Percentiles rank a stretch among this genome's conserved stretches.
Conservation (phyloP, 2,888 invertebrate species). For the Portevinia maculata region DNA sequence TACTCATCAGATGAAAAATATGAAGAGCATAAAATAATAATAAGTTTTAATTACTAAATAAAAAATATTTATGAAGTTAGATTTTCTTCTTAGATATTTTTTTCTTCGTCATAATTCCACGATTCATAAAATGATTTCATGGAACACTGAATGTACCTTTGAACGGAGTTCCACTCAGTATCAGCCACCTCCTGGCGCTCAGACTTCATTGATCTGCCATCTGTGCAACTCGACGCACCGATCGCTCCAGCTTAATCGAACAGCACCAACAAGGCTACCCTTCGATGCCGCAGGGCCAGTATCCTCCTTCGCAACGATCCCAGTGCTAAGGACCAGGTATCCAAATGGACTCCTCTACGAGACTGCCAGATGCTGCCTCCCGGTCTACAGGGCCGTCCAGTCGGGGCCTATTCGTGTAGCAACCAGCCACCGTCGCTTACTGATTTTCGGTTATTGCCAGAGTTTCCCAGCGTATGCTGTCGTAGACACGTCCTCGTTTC, state of each 20-base stretch:
- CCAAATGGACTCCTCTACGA: constrained; percentile 84
- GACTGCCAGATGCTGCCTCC: constrained; percentile 83
- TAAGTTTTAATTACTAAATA: too few species aligned
- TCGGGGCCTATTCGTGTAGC: constrained; percentile 90
- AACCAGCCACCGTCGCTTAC: constrained; percentile 87
- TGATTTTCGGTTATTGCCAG: constrained; percentile 39
- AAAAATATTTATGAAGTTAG: too few species aligned
- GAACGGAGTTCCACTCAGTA: constrained; percentile 82
- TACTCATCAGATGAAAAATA: too few species aligned
- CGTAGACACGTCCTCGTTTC: constrained; percentile 35
- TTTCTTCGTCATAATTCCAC: too few species aligned
- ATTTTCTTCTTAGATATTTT: too few species aligned
- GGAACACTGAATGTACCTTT: constrained; percentile 77
- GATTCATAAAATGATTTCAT: too few species aligned
- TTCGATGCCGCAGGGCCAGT: constrained; percentile 85
- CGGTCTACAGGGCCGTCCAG: constrained; percentile 89
- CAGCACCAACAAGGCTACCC: constrained; percentile 86
- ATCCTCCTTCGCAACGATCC: constrained; percentile 86
- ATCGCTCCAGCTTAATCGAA: constrained; percentile 84
- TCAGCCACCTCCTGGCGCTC: constrained; percentile 81
- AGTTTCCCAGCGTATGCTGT: constrained; percentile 22
- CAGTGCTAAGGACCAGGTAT: constrained; percentile 87
- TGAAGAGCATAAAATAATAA: too few species aligned
- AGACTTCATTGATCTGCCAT: constrained; percentile 80
- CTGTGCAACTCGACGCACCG: constrained; percentile 80